A percentile compares a stretch with the other conserved stretches of the same genome.
phyloP scores from a whole-genome alignment of 2,888 invertebrate species.

The Antheraea assamensis region DNA sequence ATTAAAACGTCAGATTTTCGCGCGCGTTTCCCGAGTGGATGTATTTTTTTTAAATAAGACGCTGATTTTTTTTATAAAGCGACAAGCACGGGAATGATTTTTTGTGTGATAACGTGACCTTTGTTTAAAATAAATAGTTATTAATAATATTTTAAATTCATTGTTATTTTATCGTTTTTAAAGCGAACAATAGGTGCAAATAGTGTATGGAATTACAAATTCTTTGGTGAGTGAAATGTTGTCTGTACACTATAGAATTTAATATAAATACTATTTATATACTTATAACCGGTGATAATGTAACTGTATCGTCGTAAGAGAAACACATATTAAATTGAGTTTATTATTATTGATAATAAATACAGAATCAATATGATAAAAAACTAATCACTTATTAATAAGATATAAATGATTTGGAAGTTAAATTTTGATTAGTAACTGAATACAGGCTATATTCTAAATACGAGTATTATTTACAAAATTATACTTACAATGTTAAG shows the following conservation, averaged over 20 bases:
- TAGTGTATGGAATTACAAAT: not conserved
- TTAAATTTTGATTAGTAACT: no score
- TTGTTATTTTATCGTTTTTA: not conserved
- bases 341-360: not conserved
- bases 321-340: not conserved
- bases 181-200: not conserved
- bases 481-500: no score
- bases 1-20: conserved; percentile 37
- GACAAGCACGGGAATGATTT: conserved; percentile 53
- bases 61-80: conserved; percentile 40
- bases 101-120: conserved; percentile 50
- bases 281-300: not conserved
- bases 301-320: not conserved
- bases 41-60: conserved; percentile 56
- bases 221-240: conserved; percentile 6
- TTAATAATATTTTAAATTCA: not conserved
- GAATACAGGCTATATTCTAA: no score
- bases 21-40: conserved; percentile 30
- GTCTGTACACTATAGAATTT: not conserved
- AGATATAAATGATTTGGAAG: no score
- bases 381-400: not conserved
- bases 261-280: not conserved
- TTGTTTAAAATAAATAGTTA: conserved; percentile 35
- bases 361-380: not conserved
- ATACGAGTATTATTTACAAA: no score